Evolutionary conservation across 2,888 invertebrate genomes (phyloP).

Genomic region (Yponomeuta evonymella): DNA sequence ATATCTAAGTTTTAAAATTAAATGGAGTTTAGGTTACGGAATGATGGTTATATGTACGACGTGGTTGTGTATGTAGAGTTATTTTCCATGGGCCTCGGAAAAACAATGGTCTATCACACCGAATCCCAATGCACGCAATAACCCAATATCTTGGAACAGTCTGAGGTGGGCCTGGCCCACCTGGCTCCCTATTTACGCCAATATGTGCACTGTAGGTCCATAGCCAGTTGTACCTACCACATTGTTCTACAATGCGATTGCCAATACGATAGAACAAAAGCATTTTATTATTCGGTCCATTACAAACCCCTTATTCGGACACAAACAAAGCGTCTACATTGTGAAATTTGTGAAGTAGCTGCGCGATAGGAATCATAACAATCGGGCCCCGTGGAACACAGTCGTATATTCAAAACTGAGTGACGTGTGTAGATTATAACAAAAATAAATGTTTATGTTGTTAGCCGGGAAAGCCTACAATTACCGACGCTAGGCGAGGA

Average conservation of each 20-base stretch:
- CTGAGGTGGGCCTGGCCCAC: too few species aligned
- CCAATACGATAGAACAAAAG: not conserved
- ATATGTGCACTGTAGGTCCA: not conserved
- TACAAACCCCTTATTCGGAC: slow-evolving; percentile 5
- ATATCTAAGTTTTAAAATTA: too few species aligned
- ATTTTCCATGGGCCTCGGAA: too few species aligned
- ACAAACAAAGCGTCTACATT: slow-evolving; percentile 7
- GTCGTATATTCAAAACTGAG: slow-evolving; percentile 24
- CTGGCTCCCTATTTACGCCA: too few species aligned
- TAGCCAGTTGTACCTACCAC: not conserved
- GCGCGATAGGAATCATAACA: slow-evolving; percentile 9
- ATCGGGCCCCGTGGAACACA: slow-evolving; percentile 4
- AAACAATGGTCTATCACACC: too few species aligned
- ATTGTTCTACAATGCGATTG: not conserved
- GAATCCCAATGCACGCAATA: too few species aligned
- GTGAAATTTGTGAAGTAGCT: slow-evolving; percentile 13
- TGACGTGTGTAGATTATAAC: slow-evolving; percentile 30
- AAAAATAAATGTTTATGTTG: slow-evolving; percentile 66
- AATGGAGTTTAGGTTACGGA: too few species aligned
- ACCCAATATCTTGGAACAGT: too few species aligned
- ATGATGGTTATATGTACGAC: too few species aligned
- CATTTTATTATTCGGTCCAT: not conserved
- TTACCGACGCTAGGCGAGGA: slow-evolving; percentile 29
- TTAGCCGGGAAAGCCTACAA: slow-evolving; percentile 41
- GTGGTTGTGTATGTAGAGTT: too few species aligned